phyloP scores from a whole-genome alignment of 2,888 invertebrate genomes.

The Microctonus hyperodae region DNA sequence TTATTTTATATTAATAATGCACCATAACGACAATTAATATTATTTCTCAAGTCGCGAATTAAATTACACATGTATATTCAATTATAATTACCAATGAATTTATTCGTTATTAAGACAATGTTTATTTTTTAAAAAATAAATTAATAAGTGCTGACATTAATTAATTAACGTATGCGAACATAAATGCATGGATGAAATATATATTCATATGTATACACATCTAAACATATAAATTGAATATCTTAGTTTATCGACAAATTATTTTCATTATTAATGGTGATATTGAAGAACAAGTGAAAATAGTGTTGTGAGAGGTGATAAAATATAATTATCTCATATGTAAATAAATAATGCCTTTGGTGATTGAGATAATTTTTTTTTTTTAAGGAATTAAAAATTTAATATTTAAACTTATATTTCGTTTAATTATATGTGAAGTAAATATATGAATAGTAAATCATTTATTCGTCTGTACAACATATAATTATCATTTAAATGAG shows the following conservation, averaged over 20 bases:
- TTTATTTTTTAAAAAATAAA: neutral
- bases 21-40: neutral
- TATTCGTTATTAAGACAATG: neutral
- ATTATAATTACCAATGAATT: neutral
- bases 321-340: neutral
- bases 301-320: slow-evolving; percentile 34
- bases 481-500: slow-evolving; percentile 19
- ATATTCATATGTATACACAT: slow-evolving; percentile 12
- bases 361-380: neutral
- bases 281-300: slow-evolving; percentile 30
- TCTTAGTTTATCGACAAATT: slow-evolving; percentile 34
- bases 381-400: neutral
- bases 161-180: neutral
- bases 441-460: neutral
- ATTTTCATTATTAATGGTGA: slow-evolving; percentile 31
- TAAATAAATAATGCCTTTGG: neutral
- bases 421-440: neutral
- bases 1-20: too few relatives aligned
- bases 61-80: too few relatives aligned
- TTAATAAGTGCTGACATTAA: neutral
- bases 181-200: slow-evolving; percentile 20
- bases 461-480: slow-evolving; percentile 32
- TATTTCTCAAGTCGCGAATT: neutral
- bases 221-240: neutral
- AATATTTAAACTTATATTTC: neutral